Base-by-base conservation (phyloP, 2,797 vertebrate species). In the Sternarchorhynchus goeldii region DNA sequence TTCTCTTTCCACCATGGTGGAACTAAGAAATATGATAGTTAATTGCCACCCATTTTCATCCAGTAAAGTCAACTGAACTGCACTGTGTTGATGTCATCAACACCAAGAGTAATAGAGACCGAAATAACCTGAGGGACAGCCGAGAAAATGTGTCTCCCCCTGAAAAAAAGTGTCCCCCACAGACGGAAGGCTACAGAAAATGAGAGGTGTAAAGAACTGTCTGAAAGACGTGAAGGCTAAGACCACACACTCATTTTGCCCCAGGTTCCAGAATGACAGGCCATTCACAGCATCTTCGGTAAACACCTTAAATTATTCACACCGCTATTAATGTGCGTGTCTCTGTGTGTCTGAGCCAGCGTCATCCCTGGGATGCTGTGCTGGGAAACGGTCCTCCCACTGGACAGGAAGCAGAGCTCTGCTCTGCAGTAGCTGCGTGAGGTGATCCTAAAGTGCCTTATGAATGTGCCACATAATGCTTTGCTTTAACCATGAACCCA, bases 1-100 rank as follows among this genome's bases (percentile, higher is more conserved):
- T 55, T 64, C 71, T 57, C 62, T 55, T 14, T 74, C 57, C 56
- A 59, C 79, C 66, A 69, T 63, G 41, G 86, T 82, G 84, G 75
- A 84, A 57, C 79, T 91, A 86, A 90, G 89, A 87, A 86, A 77
- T 66, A 73, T 82, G 70, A 83, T 14, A 57, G 45, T 41, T 85
- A 81, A 83, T 83, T 75, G 77, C 72, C 60, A 72, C 76, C 45
- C 10, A 73, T 81, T 77, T 81, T 70, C 74, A 50, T 36, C 58
- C 76, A 83, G 69, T 45, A 65, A 81, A 75, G 74, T 56, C 64
- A 55, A 69, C 34, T 12, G 10, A 78, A 79, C 73, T 78, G 66
- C 62, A 69, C 6, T 12, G 18, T 7, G 12, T 55, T 16, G 31
- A n/a, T 34, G 62, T 0, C 10, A 6, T 10, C 10, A 29, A 71